Evolutionary conservation across 2,888 invertebrate genomes (phyloP).

Genomic region (Parnassius orleans): DNA sequence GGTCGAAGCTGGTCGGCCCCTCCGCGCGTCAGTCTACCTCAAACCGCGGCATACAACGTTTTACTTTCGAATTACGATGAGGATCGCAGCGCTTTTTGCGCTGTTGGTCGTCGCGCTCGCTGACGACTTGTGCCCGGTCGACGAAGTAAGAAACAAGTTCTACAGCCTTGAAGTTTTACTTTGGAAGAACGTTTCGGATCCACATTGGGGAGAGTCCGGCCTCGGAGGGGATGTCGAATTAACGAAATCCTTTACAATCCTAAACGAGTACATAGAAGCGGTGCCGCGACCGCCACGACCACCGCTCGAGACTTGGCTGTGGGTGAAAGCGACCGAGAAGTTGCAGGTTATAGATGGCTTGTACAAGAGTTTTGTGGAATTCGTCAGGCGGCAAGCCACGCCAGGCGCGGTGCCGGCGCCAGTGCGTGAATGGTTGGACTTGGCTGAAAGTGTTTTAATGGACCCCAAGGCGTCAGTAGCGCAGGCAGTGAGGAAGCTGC

Average conservation of each 20-base stretch:
- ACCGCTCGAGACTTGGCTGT: constrained; percentile 78
- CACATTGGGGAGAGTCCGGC: constrained; percentile 57
- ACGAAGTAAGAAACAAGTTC: constrained; percentile 81
- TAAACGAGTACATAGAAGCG: constrained; percentile 75
- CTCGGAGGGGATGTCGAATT: constrained; percentile 78
- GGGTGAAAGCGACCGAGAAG: constrained; percentile 83
- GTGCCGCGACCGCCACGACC: constrained; percentile 51
- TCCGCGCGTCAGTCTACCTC: constrained; percentile 56
- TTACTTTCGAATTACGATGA: constrained; percentile 52
- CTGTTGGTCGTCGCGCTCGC: constrained; percentile 43
- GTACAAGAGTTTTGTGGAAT: constrained; percentile 84
- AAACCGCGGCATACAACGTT: constrained; percentile 51
- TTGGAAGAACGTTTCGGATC: constrained; percentile 68
- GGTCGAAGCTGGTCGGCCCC: constrained; percentile 48
- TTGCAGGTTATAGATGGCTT: constrained; percentile 83
- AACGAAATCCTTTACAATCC: constrained; percentile 78
- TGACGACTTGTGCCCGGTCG: constrained; percentile 71
- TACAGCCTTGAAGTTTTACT: constrained; percentile 79
- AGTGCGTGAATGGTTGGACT: constrained; percentile 76
- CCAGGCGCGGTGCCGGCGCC: constrained; percentile 65
- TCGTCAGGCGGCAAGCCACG: constrained; percentile 69
- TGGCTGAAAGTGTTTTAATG: constrained; percentile 83
- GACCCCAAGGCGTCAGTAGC: constrained; percentile 82
- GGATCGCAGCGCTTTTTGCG: constrained; percentile 56
- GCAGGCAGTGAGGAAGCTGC: constrained; percentile 79